A percentile compares a stretch with the other conserved stretches of the same genome.
These are phyloP conservation scores for Tachypleus tridentatus DNA, from an alignment of 1,140 invertebrate genomes.

Conservation along the genomic window DNA sequence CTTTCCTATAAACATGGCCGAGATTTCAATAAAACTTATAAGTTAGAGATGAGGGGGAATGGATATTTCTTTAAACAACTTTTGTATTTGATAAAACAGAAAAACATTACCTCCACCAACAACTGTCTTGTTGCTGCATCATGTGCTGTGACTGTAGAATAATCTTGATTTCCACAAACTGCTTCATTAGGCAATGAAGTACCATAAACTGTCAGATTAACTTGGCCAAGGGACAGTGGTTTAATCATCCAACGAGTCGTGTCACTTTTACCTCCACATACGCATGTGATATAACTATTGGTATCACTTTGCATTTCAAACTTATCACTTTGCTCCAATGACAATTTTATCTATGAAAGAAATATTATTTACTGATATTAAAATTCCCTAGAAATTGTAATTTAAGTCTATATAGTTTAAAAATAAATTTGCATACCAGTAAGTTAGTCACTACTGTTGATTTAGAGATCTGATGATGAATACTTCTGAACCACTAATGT, in stretches of 20 bases:
- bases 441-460: too few species aligned
- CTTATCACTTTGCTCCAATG: constrained; percentile 35
- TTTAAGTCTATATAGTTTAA: too few species aligned
- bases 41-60: too few species aligned
- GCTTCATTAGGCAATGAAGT: constrained; percentile 18
- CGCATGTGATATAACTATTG: constrained; percentile 6
- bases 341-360: constrained; percentile 4
- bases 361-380: too few species aligned
- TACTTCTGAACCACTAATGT: too few species aligned
- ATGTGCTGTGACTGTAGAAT: constrained; percentile 3
- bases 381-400: too few species aligned
- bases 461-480: too few species aligned
- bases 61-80: too few species aligned
- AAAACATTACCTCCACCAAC: constrained; percentile 6
- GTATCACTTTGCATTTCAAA: constrained; percentile 33
- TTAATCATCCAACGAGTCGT: constrained; percentile 39
- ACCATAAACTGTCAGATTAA: constrained; percentile 48
- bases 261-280: constrained; percentile 7
- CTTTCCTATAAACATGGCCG: too few species aligned
- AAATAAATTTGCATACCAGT: too few species aligned
- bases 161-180: constrained; percentile 5
- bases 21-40: too few species aligned
- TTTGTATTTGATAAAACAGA: too few species aligned
- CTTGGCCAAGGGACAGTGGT: constrained; percentile 39
- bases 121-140: constrained; percentile 12